Conservation (phyloP, 2,888 invertebrate species). For the Phania funesta region DNA sequence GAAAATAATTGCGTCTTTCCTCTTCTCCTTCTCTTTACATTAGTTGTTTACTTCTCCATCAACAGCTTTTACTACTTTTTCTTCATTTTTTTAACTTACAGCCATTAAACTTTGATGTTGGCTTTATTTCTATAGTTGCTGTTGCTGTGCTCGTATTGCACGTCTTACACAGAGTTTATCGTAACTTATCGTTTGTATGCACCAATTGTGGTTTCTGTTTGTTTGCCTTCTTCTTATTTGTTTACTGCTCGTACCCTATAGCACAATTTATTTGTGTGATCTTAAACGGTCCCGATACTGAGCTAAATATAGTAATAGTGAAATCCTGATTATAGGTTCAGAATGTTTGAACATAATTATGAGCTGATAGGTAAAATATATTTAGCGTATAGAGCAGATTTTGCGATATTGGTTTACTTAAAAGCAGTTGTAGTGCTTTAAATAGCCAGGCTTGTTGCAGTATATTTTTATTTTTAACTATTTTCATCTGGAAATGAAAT, state of each 20-base stretch:
- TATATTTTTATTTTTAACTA: not conserved
- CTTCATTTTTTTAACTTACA: constrained; percentile 30
- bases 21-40: not conserved
- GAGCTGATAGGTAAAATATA: no score
- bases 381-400: not conserved
- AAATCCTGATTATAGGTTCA: no score
- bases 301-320: no score
- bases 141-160: constrained; percentile 18
- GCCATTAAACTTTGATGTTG: constrained; percentile 60
- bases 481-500: constrained; percentile 56
- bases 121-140: constrained; percentile 26
- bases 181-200: constrained; percentile 62
- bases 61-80: constrained; percentile 44
- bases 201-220: constrained; percentile 57
- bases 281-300: no score
- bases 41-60: constrained; percentile 38
- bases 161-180: constrained; percentile 55
- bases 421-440: not conserved
- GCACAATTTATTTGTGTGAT: not conserved
- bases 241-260: constrained; percentile 13
- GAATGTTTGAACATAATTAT: no score
- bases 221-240: not conserved
- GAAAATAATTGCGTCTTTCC: not conserved
- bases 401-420: not conserved
- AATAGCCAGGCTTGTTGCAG: not conserved